phyloP scores from a whole-genome alignment of 2,888 invertebrate species.

The Cinara cedri region DNA sequence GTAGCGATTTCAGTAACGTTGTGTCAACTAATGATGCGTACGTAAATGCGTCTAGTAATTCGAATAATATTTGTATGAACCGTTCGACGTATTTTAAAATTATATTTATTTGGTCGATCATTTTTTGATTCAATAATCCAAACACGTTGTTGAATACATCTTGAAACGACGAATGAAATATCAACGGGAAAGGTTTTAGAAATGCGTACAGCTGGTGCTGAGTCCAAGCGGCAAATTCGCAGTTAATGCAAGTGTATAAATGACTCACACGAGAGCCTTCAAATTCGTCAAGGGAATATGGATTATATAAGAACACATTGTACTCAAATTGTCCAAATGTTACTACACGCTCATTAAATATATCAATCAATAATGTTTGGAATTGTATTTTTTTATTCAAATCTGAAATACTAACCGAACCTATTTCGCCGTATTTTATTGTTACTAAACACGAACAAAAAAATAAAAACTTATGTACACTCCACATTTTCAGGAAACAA shows the following conservation, averaged over 20 bases:
- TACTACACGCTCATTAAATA: too few species aligned
- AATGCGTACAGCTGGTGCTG: not conserved
- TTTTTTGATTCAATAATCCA: not conserved
- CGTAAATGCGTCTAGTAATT: not conserved
- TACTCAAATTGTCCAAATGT: too few species aligned
- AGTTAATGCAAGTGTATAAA: not conserved
- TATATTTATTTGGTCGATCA: not conserved
- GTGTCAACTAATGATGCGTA: not conserved
- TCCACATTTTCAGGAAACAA: not conserved
- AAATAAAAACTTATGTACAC: not conserved
- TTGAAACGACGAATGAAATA: not conserved
- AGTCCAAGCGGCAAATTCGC: not conserved
- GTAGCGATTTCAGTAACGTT: not conserved
- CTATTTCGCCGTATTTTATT: not conserved
- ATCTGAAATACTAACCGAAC: not conserved
- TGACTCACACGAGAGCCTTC: too few species aligned
- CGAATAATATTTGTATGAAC: not conserved
- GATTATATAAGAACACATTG: too few species aligned
- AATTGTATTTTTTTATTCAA: too few species aligned
- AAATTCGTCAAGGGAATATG: too few species aligned
- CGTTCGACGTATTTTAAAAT: not conserved
- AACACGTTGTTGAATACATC: not conserved
- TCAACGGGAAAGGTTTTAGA: not conserved
- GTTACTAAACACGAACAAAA: not conserved
- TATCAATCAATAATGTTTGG: too few species aligned